A percentile compares a stretch with the other conserved stretches of the same genome.
Conservation (phyloP, 2,888 invertebrate species). For the Mythimna albipuncta region DNA sequence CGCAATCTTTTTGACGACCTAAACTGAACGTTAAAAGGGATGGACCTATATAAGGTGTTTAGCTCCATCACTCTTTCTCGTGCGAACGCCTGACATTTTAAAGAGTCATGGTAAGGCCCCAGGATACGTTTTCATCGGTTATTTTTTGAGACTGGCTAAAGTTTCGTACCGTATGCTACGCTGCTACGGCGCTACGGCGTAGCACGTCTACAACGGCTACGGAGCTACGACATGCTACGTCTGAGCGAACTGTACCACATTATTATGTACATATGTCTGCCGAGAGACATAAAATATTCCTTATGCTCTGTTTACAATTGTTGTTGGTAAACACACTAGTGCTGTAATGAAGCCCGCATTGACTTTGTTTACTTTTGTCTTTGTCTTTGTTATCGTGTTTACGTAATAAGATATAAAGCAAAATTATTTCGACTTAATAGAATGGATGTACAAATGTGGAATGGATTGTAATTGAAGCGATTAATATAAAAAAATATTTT, state of each 20-base stretch:
- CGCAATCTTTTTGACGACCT: too few relatives aligned
- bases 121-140: neutral
- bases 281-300: conserved; percentile 46
- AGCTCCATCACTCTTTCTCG: too few relatives aligned
- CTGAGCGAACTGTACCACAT: conserved; percentile 56
- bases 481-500: too few relatives aligned
- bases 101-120: too few relatives aligned
- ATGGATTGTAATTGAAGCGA: neutral
- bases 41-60: too few relatives aligned
- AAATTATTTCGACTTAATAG: neutral
- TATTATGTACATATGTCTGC: conserved; percentile 24
- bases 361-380: conserved; percentile 24
- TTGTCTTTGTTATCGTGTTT: conserved; percentile 5
- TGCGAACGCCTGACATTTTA: too few relatives aligned
- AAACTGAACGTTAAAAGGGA: too few relatives aligned
- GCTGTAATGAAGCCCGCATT: conserved; percentile 23
- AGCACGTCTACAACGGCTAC: conserved; percentile 51
- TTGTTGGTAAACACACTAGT: conserved; percentile 8
- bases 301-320: conserved; percentile 28
- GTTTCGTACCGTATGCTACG: conserved; percentile 35
- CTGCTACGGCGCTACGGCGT: conserved; percentile 57
- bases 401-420: conserved; percentile 10
- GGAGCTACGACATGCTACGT: conserved; percentile 64
- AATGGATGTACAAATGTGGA: neutral
- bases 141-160: neutral